phyloP scores from a whole-genome alignment of 2,888 invertebrate species.

The Brachyptera putata region DNA sequence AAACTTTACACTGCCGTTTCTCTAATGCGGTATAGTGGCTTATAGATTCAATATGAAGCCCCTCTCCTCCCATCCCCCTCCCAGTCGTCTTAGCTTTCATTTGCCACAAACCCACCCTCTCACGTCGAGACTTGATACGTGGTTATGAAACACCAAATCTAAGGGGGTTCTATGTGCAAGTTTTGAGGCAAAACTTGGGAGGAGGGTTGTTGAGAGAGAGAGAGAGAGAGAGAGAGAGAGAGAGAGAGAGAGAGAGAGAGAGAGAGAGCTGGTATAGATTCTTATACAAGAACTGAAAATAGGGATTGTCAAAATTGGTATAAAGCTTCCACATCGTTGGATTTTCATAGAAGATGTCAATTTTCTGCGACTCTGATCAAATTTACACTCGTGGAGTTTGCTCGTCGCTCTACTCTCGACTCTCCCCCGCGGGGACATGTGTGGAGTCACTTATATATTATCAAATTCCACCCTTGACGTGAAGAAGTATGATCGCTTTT shows the following conservation, averaged over 20 bases:
- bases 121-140: slow-evolving; percentile 18
- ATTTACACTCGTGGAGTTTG: slow-evolving; percentile 17
- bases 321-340: slow-evolving; percentile 12
- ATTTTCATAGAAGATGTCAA: slow-evolving; percentile 23
- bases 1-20: neutral
- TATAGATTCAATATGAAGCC: slow-evolving; percentile 18
- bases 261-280: neutral
- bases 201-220: neutral
- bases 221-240: neutral
- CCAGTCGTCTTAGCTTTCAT: slow-evolving; percentile 9
- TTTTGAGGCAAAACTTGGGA: neutral
- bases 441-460: slow-evolving; percentile 10
- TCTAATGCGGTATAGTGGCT: slow-evolving; percentile 6
- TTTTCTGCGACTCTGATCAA: slow-evolving; percentile 25
- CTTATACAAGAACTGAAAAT: no score
- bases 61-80: no score
- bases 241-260: slow-evolving; percentile 7
- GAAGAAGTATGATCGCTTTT: slow-evolving; percentile 23
- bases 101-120: slow-evolving; percentile 19
- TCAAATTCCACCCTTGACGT: neutral
- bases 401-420: no score
- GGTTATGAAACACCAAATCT: slow-evolving; percentile 27
- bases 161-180: slow-evolving; percentile 20
- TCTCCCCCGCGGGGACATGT: neutral
- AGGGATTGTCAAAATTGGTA: slow-evolving; percentile 17